A percentile compares a stretch with the other conserved stretches of the same genome.
These are phyloP conservation scores for Gonocerus acuteangulatus DNA, from an alignment of 2,888 invertebrate genomes.

Conservation along the genomic window DNA sequence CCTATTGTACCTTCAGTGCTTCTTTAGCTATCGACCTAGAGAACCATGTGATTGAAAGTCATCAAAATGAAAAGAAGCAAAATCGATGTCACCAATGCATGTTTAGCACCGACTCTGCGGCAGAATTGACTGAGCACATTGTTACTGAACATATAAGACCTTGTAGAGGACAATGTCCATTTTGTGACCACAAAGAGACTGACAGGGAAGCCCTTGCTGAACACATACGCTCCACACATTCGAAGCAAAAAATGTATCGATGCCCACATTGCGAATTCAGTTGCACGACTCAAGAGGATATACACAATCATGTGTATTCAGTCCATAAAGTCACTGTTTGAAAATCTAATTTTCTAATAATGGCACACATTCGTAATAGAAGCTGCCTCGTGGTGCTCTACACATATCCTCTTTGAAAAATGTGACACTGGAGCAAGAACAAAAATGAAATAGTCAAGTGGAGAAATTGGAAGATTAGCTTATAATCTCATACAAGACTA, in stretches of 20 bases:
- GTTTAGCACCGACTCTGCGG: constrained; percentile 2
- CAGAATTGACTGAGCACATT: constrained; percentile 13
- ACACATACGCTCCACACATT: constrained; percentile 9
- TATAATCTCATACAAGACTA: too few species aligned
- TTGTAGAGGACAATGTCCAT: constrained; percentile 6
- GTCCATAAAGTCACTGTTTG: constrained; percentile 3
- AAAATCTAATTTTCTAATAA: neutral
- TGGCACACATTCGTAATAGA: too few species aligned
- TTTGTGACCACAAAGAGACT: constrained; percentile 4
- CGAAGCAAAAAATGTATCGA: constrained; percentile 17
- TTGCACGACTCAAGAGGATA: constrained; percentile 4
- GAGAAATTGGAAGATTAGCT: too few species aligned
- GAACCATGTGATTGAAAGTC: neutral
- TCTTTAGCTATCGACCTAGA: constrained; percentile 13
- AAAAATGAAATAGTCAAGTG: too few species aligned
- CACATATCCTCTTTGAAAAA: too few species aligned
- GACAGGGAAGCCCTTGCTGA: constrained; percentile 6
- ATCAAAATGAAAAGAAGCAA: constrained; percentile 7
- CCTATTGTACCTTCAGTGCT: constrained; percentile 12
- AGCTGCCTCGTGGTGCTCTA: too few species aligned
- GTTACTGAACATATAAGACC: constrained; percentile 9
- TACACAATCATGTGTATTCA: constrained; percentile 2
- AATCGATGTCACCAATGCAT: constrained; percentile 9
- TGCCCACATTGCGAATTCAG: constrained; percentile 18
- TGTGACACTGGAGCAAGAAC: too few species aligned